Percentiles rank a stretch among this genome's conserved stretches.
Conservation (phyloP, 1,140 invertebrate species). For the Euglossa dilemma region DNA sequence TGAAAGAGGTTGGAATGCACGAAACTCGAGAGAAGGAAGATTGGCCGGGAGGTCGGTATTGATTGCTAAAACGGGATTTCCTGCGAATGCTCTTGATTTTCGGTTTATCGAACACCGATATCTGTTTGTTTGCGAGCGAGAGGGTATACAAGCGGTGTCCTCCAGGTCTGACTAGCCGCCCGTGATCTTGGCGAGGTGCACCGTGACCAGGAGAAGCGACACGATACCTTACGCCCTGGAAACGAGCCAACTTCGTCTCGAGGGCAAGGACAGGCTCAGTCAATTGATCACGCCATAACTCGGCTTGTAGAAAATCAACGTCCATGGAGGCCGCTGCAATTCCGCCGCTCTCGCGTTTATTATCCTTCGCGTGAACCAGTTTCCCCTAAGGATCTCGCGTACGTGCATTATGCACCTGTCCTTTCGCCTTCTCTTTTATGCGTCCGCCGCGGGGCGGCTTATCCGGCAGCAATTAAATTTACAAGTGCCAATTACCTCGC, state of each 20-base stretch:
- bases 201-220: slow-evolving; percentile 29
- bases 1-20: too few relatives aligned
- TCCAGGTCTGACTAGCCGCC: slow-evolving; percentile 37
- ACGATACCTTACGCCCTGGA: slow-evolving; percentile 60
- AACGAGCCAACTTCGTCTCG: slow-evolving; percentile 60
- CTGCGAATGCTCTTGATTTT: slow-evolving; percentile 7
- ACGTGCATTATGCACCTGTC: neutral
- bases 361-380: neutral
- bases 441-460: neutral
- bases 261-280: slow-evolving; percentile 60
- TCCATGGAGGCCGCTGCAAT: neutral
- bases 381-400: neutral
- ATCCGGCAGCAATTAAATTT: slow-evolving; percentile 12
- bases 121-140: slow-evolving; percentile 17
- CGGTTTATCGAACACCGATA: slow-evolving; percentile 21
- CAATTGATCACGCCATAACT: slow-evolving; percentile 40
- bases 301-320: neutral
- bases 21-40: neutral
- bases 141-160: neutral
- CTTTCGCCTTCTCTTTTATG: neutral
- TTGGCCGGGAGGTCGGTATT: neutral
- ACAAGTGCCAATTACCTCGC: slow-evolving; percentile 38
- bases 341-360: neutral
- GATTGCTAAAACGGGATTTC: slow-evolving; percentile 13
- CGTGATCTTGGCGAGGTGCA: slow-evolving; percentile 57